Percentiles rank a stretch among this genome's conserved stretches.
phyloP scores from a whole-genome alignment of 2,888 invertebrate species.

The Lasioglossum zephyrum region DNA sequence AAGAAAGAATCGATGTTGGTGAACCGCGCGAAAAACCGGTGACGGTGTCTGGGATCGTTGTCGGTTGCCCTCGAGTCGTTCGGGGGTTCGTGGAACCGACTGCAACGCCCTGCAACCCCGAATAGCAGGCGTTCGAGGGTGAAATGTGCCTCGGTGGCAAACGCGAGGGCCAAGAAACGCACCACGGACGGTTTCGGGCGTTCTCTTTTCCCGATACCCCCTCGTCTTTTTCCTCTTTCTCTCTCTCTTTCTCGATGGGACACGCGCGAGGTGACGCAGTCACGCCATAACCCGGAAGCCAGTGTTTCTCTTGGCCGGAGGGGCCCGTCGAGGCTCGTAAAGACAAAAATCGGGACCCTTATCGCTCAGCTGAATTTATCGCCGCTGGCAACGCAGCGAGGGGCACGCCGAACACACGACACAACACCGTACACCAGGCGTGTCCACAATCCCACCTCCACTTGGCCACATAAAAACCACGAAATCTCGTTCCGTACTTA shows the following conservation, averaged over 20 bases:
- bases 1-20: constrained; percentile 70
- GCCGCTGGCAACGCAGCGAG: constrained; percentile 34
- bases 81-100: not conserved
- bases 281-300: constrained; percentile 73
- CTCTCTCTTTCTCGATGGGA: not conserved
- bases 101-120: constrained; percentile 14
- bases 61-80: constrained; percentile 2
- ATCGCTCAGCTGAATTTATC: constrained; percentile 78
- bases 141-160: constrained; percentile 67
- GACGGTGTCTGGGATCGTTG: not conserved
- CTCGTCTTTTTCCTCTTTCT: not conserved
- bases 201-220: not conserved
- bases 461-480: not conserved
- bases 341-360: constrained; percentile 80
- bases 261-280: constrained; percentile 60
- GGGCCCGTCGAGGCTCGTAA: constrained; percentile 74
- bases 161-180: constrained; percentile 38
- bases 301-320: constrained; percentile 62
- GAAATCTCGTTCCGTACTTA: not conserved
- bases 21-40: constrained; percentile 72
- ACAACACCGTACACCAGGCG: not conserved
- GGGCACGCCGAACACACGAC: constrained; percentile 27
- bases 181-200: constrained; percentile 19
- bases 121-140: constrained; percentile 58
- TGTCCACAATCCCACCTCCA: not conserved